A percentile compares a stretch with the other conserved stretches of the same genome.
Conservation (phyloP, 2,113 vertebrate species). For the Hystrix cristata region DNA sequence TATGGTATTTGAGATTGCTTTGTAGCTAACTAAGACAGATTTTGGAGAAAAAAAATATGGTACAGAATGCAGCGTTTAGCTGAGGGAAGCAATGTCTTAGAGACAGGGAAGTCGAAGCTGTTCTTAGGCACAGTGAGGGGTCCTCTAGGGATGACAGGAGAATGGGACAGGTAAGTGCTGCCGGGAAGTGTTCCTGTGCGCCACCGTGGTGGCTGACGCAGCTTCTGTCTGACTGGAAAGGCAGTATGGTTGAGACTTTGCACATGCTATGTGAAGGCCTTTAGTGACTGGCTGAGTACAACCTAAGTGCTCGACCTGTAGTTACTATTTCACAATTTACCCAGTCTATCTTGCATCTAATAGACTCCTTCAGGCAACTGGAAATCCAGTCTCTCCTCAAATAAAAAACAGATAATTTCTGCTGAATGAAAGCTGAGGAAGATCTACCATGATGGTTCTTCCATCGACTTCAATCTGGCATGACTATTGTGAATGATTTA, state of each 20-base stretch:
- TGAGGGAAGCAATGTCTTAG: neutral
- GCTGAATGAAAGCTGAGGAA: constrained; percentile 13
- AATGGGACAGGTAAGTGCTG: neutral
- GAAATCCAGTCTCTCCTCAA: constrained; percentile 19
- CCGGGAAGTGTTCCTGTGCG: neutral
- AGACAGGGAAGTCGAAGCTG: neutral
- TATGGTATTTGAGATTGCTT: constrained; percentile 20
- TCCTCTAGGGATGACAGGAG: neutral
- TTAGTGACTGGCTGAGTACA: neutral
- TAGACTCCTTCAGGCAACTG: neutral
- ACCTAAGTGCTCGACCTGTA: neutral
- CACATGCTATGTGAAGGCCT: neutral
- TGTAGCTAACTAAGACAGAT: neutral
- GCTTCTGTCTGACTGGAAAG: neutral
- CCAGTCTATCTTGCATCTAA: neutral
- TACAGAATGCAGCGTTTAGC: neutral
- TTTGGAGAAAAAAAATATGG: neutral
- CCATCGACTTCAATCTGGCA: neutral
- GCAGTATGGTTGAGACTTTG: neutral
- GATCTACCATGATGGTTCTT: neutral
- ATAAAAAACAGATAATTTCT: constrained; percentile 40
- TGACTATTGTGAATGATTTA: neutral
- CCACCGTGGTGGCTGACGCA: neutral
- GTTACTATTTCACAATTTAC: constrained; percentile 18
- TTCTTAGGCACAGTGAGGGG: neutral